Evolutionary conservation across 1,140 invertebrate species (phyloP), one percentile per base, ranked within the genome.

Genomic region (Ceratina australensis): DNA sequence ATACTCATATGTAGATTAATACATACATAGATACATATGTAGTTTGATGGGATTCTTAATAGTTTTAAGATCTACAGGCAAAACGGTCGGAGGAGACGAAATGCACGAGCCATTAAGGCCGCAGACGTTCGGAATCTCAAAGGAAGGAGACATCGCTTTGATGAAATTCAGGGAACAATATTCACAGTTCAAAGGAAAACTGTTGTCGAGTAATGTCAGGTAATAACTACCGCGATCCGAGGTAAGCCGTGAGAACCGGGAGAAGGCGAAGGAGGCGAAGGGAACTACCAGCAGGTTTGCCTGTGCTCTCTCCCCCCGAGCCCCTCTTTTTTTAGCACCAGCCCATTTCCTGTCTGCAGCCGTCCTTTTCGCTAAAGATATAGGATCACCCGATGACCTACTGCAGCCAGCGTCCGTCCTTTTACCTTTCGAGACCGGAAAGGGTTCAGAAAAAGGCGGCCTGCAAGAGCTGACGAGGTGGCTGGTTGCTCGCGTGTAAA

Each of bases 271-370:
- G 57, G 59, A 72, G 75, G 75, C 59, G 72, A 72, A 72, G 50
- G 59, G 57, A 61, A 61, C 42, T 47, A 69, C 56, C 65, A 69
- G 15, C 65, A 60, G 18, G 22, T 5, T 22, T 33, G 7, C 8
- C 33, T 28, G 26, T 69, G 15, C 4, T 22, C 28, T 42, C 3
- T 42, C 12, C 18, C 16, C 33, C 10, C 33, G 2, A 5, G 7
- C 16, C 13, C 54, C 10, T 56, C 20, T 16, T 68, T 81, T 56
- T 82, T 61, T 59, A 59, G 7, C 71, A 15, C 52, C 78, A 49
- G 52, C 28, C 49, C 49, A 59, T 79, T 79, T 79, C 80, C 80
- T 82, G 77, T 74, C 80, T 50, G n/a, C 60, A 52, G 74, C 56
- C 54, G 47, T 72, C 26, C 59, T 60, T 54, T 26, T 42, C 26